Percentiles rank a stretch among this genome's conserved stretches.
Conservation (phyloP, 37 sponge, comb jelly and placozoan species). For the Halisarca cf. caerulea region DNA sequence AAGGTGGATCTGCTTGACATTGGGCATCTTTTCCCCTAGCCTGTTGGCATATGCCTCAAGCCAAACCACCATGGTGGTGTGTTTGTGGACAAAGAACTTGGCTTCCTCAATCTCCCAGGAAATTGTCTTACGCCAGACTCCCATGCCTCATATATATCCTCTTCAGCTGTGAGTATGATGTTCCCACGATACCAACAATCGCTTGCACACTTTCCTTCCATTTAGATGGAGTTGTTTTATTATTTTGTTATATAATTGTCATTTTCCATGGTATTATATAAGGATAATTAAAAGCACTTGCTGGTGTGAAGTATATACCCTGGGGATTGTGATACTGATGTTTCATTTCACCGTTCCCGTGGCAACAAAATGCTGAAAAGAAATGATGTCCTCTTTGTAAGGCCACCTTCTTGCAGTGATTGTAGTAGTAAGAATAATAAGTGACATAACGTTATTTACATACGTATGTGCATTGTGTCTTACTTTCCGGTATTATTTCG, state of each 20-base stretch:
- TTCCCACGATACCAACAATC: neutral
- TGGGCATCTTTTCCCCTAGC: conserved; percentile 36
- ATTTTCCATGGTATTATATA: too few relatives aligned
- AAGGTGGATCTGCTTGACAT: neutral
- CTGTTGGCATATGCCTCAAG: conserved; percentile 4
- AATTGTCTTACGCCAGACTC: neutral
- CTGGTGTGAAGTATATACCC: too few relatives aligned
- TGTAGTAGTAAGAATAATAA: too few relatives aligned
- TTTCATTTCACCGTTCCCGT: too few relatives aligned
- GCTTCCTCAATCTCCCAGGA: neutral
- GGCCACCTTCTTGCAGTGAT: too few relatives aligned
- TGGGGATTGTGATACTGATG: too few relatives aligned
- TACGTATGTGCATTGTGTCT: too few relatives aligned
- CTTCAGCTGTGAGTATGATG: neutral
- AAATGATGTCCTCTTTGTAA: too few relatives aligned
- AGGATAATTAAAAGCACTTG: too few relatives aligned
- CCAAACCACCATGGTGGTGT: conserved; percentile 43
- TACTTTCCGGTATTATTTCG: neutral
- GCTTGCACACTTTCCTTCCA: conserved; percentile 11
- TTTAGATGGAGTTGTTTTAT: neutral
- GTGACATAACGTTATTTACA: too few relatives aligned
- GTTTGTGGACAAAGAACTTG: conserved; percentile 2
- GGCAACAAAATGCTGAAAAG: too few relatives aligned
- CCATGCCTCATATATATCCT: neutral
- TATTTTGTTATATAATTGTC: too few relatives aligned